phyloP scores from a whole-genome alignment of 2,888 invertebrate species.

The Monochamus alternatus region DNA sequence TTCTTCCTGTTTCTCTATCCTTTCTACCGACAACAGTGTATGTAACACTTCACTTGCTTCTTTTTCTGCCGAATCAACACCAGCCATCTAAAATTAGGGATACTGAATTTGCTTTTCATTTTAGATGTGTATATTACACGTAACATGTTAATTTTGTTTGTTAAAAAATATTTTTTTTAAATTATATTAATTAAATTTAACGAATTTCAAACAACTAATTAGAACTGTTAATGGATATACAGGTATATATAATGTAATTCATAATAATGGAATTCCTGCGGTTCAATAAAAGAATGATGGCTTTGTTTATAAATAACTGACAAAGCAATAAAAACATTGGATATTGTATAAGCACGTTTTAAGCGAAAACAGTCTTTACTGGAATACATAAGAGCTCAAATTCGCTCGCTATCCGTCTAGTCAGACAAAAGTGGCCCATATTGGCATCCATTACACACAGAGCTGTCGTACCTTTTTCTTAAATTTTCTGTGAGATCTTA shows the following conservation, averaged over 20 bases:
- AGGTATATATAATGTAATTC: conserved; percentile 1
- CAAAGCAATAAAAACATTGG: conserved; percentile 49
- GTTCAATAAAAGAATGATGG: conserved; percentile 30
- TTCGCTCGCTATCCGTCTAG: conserved; percentile 65
- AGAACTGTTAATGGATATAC: too few relatives aligned
- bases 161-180: too few relatives aligned
- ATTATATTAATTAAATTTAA: too few relatives aligned
- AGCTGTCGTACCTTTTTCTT: conserved; percentile 64
- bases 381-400: conserved; percentile 68
- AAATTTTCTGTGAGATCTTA: conserved; percentile 35
- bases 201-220: too few relatives aligned
- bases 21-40: conserved; percentile 78
- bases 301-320: conserved; percentile 60
- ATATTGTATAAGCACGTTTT: conserved; percentile 48
- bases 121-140: too few relatives aligned
- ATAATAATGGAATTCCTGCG: conserved; percentile 6
- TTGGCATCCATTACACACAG: conserved; percentile 67
- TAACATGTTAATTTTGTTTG: too few relatives aligned
- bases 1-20: conserved; percentile 74
- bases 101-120: not conserved
- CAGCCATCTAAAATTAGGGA: conserved; percentile 73
- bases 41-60: conserved; percentile 82
- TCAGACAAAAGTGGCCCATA: conserved; percentile 70
- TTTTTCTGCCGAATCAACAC: conserved; percentile 80
- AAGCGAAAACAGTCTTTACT: conserved; percentile 70